Base-by-base conservation (phyloP, 2,888 invertebrate species). In the Pristionchus arcanus region DNA sequence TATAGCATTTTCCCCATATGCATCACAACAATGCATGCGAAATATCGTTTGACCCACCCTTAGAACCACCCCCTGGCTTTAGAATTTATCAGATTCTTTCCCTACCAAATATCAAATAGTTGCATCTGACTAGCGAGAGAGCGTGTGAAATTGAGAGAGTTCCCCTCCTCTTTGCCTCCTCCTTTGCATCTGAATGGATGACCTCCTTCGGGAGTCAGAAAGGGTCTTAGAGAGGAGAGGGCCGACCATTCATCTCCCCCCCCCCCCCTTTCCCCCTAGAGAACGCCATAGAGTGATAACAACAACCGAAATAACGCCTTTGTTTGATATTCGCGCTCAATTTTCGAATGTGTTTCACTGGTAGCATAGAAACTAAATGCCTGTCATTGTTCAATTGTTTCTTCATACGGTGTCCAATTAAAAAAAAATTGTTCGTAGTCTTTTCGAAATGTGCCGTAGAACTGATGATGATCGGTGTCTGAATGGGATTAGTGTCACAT, bases 401-500 rank as follows among this genome's bases (percentile, higher is more conserved):
- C 42, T 42, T 42, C 42, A 42, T 5, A 42, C 9, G 42, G 42
- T 9, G 9, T 42, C 9, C 42, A 49, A 49, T 49, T 9, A 7
- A 9, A 13, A 68, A 31, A 68, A 11, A 66, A 28, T 13, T 13
- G 71, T 16, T 71, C 34, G 25, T 59, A 49, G 4, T 63, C 1
- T 63, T 63, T 63, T 63, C 5, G 25, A 63, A 63, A 25, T 11
- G 63, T n/a, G 25, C n/a, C 9, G 25, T 25, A 25, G 11, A 11
- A 25, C 16, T 71, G 66, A 25, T 66, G 25, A 25, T 66, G 68
- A 68, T 68, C 68, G 9, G 34, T 28, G 16, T 49, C 13, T 31
- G 34, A 71, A 71, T 71, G 31, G 68, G 68, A 71, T 71, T 71
- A 71, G 68, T 71, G 68, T 71, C 68, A 31, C 68, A 34, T 31